Percentiles rank a stretch among this genome's conserved stretches.
Evolutionary conservation across 2,888 invertebrate genomes (phyloP).

Genomic region (Neoascia interrupta): DNA sequence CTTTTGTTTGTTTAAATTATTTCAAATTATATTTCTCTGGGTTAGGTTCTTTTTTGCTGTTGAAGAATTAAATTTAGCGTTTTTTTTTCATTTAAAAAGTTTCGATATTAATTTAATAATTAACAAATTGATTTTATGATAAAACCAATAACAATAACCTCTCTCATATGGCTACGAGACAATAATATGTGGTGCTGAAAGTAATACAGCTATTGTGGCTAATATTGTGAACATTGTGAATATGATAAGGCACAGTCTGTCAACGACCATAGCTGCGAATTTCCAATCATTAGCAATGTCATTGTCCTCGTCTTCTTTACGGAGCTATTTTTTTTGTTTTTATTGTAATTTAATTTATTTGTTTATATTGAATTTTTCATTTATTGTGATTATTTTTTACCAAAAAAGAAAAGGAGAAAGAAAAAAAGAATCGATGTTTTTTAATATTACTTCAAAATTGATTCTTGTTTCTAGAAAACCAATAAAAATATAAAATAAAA

Average conservation of each 20-base stretch:
- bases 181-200: constrained; percentile 93
- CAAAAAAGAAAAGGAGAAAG: constrained; percentile 46
- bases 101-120: constrained; percentile 81
- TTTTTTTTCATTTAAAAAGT: constrained; percentile 79
- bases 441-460: too few relatives aligned
- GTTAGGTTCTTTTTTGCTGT: constrained; percentile 69
- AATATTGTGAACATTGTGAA: constrained; percentile 99
- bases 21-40: constrained; percentile 71
- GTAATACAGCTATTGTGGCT: constrained; percentile 97
- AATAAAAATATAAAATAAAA: too few relatives aligned
- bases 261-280: constrained; percentile 99
- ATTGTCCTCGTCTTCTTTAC: constrained; percentile 95
- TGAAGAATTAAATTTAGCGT: constrained; percentile 68
- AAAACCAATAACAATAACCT: constrained; percentile 81
- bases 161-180: constrained; percentile 81
- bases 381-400: constrained; percentile 28
- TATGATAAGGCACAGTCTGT: constrained; percentile 99
- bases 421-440: too few relatives aligned
- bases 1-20: constrained; percentile 71
- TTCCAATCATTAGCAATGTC: constrained; percentile 99
- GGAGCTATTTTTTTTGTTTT: constrained; percentile 82
- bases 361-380: constrained; percentile 73
- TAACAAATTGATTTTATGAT: constrained; percentile 81
- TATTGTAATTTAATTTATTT: too few relatives aligned
- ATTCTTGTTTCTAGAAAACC: too few relatives aligned